A percentile compares a stretch with the other conserved stretches of the same genome.
Evolutionary conservation across 2,113 vertebrate species (phyloP).

Genomic region (Taxidea taxus): DNA sequence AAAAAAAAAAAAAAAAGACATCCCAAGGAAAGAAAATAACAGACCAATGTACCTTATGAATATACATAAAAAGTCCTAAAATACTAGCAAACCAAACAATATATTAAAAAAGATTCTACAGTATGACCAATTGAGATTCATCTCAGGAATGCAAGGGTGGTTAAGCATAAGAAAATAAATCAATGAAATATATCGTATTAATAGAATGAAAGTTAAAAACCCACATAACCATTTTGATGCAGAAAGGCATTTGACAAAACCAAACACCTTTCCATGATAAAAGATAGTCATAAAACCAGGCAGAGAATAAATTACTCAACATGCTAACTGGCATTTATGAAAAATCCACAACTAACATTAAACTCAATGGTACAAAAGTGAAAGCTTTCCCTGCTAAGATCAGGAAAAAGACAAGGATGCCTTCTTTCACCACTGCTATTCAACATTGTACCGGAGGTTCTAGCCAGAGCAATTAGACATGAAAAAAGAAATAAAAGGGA

Average conservation of each 20-base stretch:
- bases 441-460: neutral
- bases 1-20: no score
- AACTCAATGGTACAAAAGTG: neutral
- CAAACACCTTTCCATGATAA: neutral
- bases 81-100: neutral
- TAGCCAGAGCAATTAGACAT: neutral
- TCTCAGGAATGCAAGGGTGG: neutral
- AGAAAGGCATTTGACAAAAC: constrained; percentile 18
- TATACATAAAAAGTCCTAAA: neutral
- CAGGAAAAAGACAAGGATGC: neutral
- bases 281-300: neutral
- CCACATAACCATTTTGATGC: neutral
- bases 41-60: neutral
- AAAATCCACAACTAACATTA: neutral
- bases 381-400: neutral
- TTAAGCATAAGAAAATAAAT: neutral
- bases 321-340: neutral
- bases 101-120: neutral
- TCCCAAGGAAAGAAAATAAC: neutral
- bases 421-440: neutral
- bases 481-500: neutral
- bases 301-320: neutral
- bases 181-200: neutral
- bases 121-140: neutral
- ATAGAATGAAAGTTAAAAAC: neutral